A percentile compares a stretch with the other conserved stretches of the same genome.
phyloP scores from a whole-genome alignment of 2,888 invertebrate genomes.

The Sphecodes monilicornis region DNA sequence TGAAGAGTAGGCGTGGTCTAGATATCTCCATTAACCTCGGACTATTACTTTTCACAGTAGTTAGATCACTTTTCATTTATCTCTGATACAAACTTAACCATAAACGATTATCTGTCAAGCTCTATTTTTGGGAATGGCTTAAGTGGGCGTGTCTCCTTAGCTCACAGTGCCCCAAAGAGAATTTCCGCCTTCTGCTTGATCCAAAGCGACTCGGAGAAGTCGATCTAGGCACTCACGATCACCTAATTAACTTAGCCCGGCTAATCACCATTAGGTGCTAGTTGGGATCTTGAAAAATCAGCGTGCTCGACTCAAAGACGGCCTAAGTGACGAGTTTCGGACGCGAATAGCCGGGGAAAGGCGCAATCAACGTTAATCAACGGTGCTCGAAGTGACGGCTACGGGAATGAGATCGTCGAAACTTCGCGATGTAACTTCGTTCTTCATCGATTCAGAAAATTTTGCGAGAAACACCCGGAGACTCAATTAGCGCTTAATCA shows the following conservation, averaged over 20 bases:
- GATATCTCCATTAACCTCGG: too few species aligned
- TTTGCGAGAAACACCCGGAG: conserved; percentile 14
- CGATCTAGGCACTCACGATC: background rate
- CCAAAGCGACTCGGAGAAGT: background rate
- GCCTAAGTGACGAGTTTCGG: conserved; percentile 3
- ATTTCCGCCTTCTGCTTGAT: background rate
- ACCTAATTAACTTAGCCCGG: background rate
- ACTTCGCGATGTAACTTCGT: conserved; percentile 36
- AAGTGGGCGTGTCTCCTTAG: background rate
- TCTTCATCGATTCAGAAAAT: conserved; percentile 30
- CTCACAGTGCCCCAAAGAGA: background rate
- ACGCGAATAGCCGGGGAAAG: background rate
- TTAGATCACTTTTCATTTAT: background rate
- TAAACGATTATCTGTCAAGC: background rate
- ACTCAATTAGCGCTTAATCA: conserved; percentile 46
- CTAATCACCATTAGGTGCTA: background rate
- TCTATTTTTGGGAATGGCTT: background rate
- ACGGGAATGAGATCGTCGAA: conserved; percentile 32
- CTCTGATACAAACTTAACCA: background rate
- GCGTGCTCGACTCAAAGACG: background rate
- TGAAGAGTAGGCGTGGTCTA: too few species aligned
- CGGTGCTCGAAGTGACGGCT: conserved; percentile 6
- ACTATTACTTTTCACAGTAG: too few species aligned
- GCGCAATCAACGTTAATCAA: conserved; percentile 21
- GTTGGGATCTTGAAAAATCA: background rate